Evolutionary conservation across 2,113 vertebrate species (phyloP), one percentile per base, ranked within the genome.

Genomic region (Holacanthus passer): DNA sequence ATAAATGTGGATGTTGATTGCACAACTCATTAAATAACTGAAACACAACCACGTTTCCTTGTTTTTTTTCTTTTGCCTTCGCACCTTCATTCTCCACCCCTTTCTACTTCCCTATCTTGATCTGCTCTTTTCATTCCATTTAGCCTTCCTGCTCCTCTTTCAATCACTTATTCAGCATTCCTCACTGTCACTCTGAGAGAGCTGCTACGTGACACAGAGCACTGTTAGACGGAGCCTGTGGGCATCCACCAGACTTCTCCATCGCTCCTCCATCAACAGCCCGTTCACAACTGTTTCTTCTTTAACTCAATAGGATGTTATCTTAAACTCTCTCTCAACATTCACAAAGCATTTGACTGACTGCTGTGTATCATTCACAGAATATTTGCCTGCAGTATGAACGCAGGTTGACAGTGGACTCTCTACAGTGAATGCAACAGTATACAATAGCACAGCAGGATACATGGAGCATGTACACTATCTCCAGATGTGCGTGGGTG

Each of bases 151-250:
- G 62, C 29, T n/a, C 29, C 45, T 43, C 19, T 35, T 53, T 55
- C 22, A 11, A 29, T 59, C 45, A n/a, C 55, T 74, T 62, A 53
- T 7, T 52, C 37, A 22, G 45, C 77, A 83, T 89, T 88, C 83
- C 68, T 84, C 50, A 0, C 63, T 32, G 73, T 70, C 86, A 67
- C 62, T 69, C 66, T 41, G 16, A 27, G 69, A 56, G 55, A 1
- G 52, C 62, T 52, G 78, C 81, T 87, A 82, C 56, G 73, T 87
- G 84, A 73, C 2, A 32, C 68, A 31, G 39, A 37, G 59, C 89
- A 73, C 80, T 3, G 35, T 7, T 41, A 11, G 7, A 77, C 47
- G 62, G 8, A 73, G 68, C 88, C 70, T 20, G 41, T 39, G 55
- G 86, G 71, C 84, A 35, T 68, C 66, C 76, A 48, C 43, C 39